phyloP scores from a whole-genome alignment of 2,113 vertebrate genomes.

The Hiodon alosoides region DNA sequence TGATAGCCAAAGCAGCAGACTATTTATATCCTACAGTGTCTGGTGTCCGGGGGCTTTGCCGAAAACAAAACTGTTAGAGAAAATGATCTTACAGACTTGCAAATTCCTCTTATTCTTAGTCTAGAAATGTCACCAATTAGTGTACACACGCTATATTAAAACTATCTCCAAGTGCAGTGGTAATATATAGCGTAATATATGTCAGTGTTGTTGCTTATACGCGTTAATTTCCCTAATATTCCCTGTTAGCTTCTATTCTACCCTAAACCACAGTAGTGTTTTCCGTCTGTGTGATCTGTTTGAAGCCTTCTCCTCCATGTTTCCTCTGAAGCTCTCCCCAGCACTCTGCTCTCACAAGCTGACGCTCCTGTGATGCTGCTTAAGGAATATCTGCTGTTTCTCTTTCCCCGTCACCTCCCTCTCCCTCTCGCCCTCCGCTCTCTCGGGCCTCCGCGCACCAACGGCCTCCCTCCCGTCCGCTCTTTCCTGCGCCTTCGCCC shows the following conservation, averaged over 20 bases:
- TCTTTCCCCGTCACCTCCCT: slow-evolving; percentile 31
- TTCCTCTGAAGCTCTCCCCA: too few relatives aligned
- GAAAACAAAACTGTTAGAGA: too few relatives aligned
- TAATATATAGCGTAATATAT: slow-evolving; percentile 9
- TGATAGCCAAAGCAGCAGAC: neutral
- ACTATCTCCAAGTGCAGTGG: slow-evolving; percentile 23
- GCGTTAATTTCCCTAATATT: neutral
- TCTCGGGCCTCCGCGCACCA: slow-evolving; percentile 15
- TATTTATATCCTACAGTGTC: neutral
- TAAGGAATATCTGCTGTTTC: slow-evolving; percentile 44
- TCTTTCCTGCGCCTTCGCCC: slow-evolving; percentile 15
- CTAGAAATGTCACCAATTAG: slow-evolving; percentile 26
- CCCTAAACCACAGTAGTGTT: neutral
- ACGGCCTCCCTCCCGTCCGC: slow-evolving; percentile 24
- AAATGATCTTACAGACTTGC: neutral
- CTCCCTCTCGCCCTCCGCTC: neutral
- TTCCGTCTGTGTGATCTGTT: slow-evolving; percentile 2
- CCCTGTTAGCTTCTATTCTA: neutral
- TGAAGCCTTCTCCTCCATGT: too few relatives aligned
- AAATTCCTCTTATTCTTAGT: slow-evolving; percentile 23
- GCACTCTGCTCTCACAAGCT: slow-evolving; percentile 51
- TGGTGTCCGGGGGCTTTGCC: neutral
- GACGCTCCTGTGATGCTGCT: slow-evolving; percentile 70
- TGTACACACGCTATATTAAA: slow-evolving; percentile 24
- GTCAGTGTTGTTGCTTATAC: slow-evolving; percentile 4